Evolutionary conservation across 2,797 vertebrate species (phyloP).

Genomic region (Austrolebias charrua): DNA sequence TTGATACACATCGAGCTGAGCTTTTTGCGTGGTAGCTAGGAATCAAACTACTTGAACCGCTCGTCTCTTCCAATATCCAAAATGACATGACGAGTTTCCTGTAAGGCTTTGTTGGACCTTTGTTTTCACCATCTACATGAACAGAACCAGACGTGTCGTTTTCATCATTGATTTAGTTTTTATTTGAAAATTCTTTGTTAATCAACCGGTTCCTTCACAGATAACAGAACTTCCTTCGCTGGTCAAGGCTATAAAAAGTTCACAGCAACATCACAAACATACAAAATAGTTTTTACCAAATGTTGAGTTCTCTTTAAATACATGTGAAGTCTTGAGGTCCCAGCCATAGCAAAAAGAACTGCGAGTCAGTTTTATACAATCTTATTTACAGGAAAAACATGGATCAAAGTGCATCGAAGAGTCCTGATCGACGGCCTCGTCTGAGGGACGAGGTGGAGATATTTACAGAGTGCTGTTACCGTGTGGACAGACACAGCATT

Average conservation of each 20-base stretch:
- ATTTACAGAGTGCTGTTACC: slow-evolving; percentile 87
- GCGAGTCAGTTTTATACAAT: slow-evolving; percentile 85
- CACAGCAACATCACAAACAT: slow-evolving; percentile 88
- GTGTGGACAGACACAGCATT: slow-evolving; percentile 63
- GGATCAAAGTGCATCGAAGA: slow-evolving; percentile 94
- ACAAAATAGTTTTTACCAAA: slow-evolving; percentile 97
- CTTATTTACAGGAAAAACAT: slow-evolving; percentile 92
- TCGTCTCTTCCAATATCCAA: no score
- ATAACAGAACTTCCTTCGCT: slow-evolving; percentile 63
- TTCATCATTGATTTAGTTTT: slow-evolving; percentile 56
- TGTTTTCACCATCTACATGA: no score
- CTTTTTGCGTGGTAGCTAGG: no score
- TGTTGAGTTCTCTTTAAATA: slow-evolving; percentile 80
- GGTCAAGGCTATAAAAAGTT: slow-evolving; percentile 83
- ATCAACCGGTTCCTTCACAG: slow-evolving; percentile 67
- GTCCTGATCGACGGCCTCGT: slow-evolving; percentile 85
- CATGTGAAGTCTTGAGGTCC: slow-evolving; percentile 87
- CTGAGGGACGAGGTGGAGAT: slow-evolving; percentile 66
- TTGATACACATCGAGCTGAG: no score
- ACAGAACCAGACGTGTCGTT: no score
- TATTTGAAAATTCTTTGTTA: slow-evolving; percentile 75
- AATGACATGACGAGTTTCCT: no score
- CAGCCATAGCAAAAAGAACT: slow-evolving; percentile 88
- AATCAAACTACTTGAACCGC: no score
- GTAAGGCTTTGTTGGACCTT: no score